Evolutionary conservation across 2,113 vertebrate species (phyloP).

Genomic region (Miniopterus natalensis): DNA sequence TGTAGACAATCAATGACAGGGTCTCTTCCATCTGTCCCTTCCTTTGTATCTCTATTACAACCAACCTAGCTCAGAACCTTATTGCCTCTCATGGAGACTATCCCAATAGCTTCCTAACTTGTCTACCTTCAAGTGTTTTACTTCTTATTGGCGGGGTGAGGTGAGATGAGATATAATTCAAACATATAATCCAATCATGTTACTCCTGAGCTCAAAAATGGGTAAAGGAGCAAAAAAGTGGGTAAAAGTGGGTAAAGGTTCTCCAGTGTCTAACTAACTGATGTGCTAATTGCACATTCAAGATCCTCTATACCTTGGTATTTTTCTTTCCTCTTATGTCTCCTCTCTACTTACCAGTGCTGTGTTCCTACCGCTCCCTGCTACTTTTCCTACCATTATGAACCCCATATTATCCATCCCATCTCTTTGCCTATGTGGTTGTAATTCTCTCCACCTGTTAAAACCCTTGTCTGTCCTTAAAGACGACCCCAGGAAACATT

Average conservation of each 20-base stretch:
- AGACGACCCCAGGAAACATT: slow-evolving; percentile 31
- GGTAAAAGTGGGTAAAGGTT: background rate
- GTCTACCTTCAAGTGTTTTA: background rate
- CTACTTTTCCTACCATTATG: background rate
- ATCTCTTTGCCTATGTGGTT: background rate
- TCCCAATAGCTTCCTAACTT: background rate
- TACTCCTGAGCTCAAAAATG: background rate
- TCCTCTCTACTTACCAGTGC: background rate
- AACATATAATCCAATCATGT: background rate
- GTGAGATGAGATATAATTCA: background rate
- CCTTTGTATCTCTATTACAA: background rate
- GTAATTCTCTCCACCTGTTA: slow-evolving; percentile 1
- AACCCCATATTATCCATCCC: background rate
- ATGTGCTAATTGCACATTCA: background rate
- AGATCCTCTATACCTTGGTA: background rate
- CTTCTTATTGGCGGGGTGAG: background rate
- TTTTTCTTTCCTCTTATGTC: background rate
- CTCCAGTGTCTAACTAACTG: background rate
- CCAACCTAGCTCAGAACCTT: background rate
- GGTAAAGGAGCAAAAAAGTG: background rate
- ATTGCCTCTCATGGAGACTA: background rate
- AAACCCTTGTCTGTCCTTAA: background rate
- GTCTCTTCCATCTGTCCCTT: background rate
- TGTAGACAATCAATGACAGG: background rate
- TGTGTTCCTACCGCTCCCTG: background rate